Percentiles rank a stretch among this genome's conserved stretches.
Evolutionary conservation across 2,888 invertebrate genomes (phyloP).

Genomic region (Anoncus sp.): DNA sequence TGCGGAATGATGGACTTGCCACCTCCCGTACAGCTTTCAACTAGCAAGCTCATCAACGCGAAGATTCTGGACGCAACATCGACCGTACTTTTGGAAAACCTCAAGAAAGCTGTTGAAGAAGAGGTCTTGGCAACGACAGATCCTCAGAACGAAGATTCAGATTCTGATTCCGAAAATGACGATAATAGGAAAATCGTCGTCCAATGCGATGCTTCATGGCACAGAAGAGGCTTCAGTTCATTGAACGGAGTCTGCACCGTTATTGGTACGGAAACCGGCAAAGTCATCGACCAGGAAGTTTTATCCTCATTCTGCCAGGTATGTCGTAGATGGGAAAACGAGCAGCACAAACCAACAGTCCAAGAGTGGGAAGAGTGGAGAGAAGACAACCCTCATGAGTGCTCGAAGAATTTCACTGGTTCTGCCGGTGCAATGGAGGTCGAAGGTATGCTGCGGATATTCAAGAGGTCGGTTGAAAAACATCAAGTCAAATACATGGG

Average conservation of each 20-base stretch:
- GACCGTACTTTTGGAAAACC: too few relatives aligned
- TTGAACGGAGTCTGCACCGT: neutral
- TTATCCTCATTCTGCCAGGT: neutral
- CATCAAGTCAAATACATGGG: neutral
- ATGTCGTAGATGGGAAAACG: neutral
- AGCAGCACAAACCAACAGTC: too few relatives aligned
- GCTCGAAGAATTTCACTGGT: neutral
- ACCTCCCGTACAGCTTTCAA: neutral
- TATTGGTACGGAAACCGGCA: neutral
- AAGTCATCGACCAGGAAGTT: neutral
- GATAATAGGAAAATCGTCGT: neutral
- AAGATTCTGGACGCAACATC: neutral
- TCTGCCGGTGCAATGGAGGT: neutral
- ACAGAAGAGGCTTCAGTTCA: neutral
- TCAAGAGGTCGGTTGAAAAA: neutral
- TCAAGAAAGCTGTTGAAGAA: too few relatives aligned
- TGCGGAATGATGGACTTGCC: slow-evolving; percentile 1
- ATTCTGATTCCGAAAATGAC: neutral
- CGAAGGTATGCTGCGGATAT: neutral
- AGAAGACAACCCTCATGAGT: neutral
- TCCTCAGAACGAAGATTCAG: neutral
- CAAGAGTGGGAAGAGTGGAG: neutral
- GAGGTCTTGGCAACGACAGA: too few relatives aligned
- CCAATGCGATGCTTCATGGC: neutral
- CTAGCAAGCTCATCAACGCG: neutral